These are phyloP conservation scores for Tetragonisca angustula DNA, from an alignment of 2,888 invertebrate species.

Conservation along the genomic window DNA sequence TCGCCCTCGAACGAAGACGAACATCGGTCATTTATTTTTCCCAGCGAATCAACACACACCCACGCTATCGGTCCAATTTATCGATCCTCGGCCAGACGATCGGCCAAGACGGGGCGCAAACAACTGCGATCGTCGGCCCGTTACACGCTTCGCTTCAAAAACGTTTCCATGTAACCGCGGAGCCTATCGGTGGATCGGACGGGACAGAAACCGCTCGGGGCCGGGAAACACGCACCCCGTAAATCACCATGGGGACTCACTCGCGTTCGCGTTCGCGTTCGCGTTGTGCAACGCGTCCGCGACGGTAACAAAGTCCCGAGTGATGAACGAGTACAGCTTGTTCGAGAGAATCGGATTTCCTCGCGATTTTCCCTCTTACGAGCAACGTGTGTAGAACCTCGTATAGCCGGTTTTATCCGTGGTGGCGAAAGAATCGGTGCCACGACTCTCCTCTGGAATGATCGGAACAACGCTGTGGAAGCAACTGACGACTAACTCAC, in stretches of 20 bases:
- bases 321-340: conserved; percentile 53
- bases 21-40: background rate
- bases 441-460: background rate
- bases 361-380: conserved; percentile 57
- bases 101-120: background rate
- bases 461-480: background rate
- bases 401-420: background rate
- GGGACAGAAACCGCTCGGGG: conserved; percentile 18
- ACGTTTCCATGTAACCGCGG: conserved; percentile 13
- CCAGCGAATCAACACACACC: background rate
- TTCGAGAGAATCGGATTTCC: conserved; percentile 46
- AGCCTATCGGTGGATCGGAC: conserved; percentile 10
- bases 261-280: background rate
- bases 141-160: background rate
- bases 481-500: background rate
- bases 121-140: background rate
- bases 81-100: background rate
- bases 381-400: background rate
- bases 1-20: background rate
- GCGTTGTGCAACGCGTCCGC: conserved; percentile 42
- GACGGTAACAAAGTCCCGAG: conserved; percentile 39
- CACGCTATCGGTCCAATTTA: conserved; percentile 8
- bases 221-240: conserved; percentile 46
- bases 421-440: background rate
- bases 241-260: conserved; percentile 40